These are phyloP conservation scores for Lingula anatina DNA, from an alignment of 2,888 invertebrate species.

Conservation along the genomic window DNA sequence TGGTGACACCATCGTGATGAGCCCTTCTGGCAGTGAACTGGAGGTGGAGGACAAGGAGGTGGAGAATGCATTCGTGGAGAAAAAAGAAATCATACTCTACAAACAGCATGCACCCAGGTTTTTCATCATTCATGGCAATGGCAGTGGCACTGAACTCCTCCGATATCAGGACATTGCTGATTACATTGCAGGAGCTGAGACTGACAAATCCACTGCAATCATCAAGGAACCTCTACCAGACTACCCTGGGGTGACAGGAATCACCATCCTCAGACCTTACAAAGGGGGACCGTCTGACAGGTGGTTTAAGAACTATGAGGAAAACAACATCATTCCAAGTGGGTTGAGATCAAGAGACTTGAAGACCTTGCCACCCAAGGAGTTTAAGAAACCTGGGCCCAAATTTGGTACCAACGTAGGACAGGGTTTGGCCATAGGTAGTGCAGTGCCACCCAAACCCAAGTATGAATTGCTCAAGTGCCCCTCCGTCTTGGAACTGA, in stretches of 20 bases:
- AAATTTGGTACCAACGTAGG: slow-evolving; percentile 45
- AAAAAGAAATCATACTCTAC: slow-evolving; percentile 22
- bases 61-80: slow-evolving; percentile 9
- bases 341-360: slow-evolving; percentile 44
- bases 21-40: slow-evolving; percentile 20
- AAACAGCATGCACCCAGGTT: slow-evolving; percentile 47
- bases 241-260: slow-evolving; percentile 43
- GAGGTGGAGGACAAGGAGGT: slow-evolving; percentile 23
- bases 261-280: slow-evolving; percentile 44
- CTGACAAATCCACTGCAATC: slow-evolving; percentile 44
- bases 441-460: slow-evolving; percentile 20
- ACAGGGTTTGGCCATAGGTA: slow-evolving; percentile 40
- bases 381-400: slow-evolving; percentile 42
- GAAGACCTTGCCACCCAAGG: slow-evolving; percentile 39
- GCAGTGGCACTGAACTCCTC: slow-evolving; percentile 46
- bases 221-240: slow-evolving; percentile 45
- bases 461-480: slow-evolving; percentile 38
- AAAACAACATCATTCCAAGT: slow-evolving; percentile 44
- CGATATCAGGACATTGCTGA: slow-evolving; percentile 46
- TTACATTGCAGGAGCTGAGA: slow-evolving; percentile 40
- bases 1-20: slow-evolving; percentile 38
- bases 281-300: slow-evolving; percentile 32
- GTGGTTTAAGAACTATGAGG: slow-evolving; percentile 46
- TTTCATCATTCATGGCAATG: slow-evolving; percentile 45
- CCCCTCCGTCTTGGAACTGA: slow-evolving; percentile 36